A percentile compares a stretch with the other conserved stretches of the same genome.
phyloP scores from a whole-genome alignment of 2,113 vertebrate genomes.

The Butorides virescens region DNA sequence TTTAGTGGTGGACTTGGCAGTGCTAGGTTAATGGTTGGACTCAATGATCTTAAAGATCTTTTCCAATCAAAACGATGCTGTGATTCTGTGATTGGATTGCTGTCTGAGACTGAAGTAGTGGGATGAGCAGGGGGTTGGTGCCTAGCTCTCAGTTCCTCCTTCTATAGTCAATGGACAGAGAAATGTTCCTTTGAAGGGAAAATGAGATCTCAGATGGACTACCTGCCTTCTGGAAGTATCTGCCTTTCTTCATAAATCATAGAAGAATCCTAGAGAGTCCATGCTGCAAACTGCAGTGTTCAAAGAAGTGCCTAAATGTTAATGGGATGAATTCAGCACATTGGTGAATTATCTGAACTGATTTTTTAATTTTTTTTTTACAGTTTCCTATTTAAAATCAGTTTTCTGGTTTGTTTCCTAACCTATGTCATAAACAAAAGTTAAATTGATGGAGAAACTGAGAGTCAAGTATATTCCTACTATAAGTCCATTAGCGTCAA shows the following conservation, averaged over 20 bases:
- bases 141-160: background rate
- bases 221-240: background rate
- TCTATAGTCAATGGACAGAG: background rate
- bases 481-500: background rate
- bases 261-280: background rate
- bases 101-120: background rate
- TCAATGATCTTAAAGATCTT: too few relatives aligned
- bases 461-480: background rate
- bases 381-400: background rate
- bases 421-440: background rate
- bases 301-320: background rate
- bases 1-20: too few relatives aligned
- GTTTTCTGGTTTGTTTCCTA: background rate
- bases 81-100: background rate
- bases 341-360: background rate
- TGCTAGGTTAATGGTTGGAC: too few relatives aligned
- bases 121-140: background rate
- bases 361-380: background rate
- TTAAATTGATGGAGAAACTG: background rate
- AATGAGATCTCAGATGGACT: background rate
- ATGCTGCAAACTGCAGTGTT: background rate
- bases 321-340: background rate
- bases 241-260: background rate
- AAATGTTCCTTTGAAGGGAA: background rate
- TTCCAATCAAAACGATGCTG: too few relatives aligned